A percentile compares a stretch with the other conserved stretches of the same genome.
Conservation (phyloP, 2,888 invertebrate species). For the Hypselothyrea guttata region DNA sequence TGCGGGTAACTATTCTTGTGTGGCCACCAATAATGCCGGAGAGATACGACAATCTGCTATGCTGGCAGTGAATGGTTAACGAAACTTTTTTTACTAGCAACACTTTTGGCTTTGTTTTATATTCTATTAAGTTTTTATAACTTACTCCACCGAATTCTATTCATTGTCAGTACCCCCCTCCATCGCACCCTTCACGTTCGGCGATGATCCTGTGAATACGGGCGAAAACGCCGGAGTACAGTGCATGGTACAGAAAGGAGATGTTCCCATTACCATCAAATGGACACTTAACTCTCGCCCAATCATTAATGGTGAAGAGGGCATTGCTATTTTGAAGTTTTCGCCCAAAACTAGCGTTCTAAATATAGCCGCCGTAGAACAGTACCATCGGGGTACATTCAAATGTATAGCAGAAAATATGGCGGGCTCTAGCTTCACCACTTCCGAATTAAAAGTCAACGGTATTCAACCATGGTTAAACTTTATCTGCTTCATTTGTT, state of each 20-base stretch:
- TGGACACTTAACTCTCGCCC: constrained; percentile 86
- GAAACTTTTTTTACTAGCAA: not conserved
- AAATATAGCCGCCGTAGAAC: constrained; percentile 87
- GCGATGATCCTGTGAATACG: constrained; percentile 87
- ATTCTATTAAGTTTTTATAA: constrained; percentile 7
- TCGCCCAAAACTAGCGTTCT: constrained; percentile 86
- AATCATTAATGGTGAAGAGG: constrained; percentile 83
- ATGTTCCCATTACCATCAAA: constrained; percentile 88
- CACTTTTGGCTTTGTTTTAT: constrained; percentile 14
- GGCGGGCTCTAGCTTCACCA: constrained; percentile 87
- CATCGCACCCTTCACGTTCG: constrained; percentile 87
- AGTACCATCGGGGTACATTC: constrained; percentile 88
- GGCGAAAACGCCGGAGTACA: constrained; percentile 87
- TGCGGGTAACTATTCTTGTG: constrained; percentile 86
- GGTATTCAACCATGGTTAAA: constrained; percentile 84
- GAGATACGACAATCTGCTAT: constrained; percentile 84
- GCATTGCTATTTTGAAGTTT: constrained; percentile 83
- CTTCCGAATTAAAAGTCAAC: constrained; percentile 88
- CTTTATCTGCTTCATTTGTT: constrained; percentile 12
- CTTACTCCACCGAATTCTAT: constrained; percentile 2
- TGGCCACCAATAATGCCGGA: constrained; percentile 85
- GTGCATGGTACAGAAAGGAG: constrained; percentile 90
- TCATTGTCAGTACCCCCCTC: constrained; percentile 86
- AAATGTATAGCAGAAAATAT: constrained; percentile 88
- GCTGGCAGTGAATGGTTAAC: constrained; percentile 85